A percentile compares a stretch with the other conserved stretches of the same genome.
phyloP scores from a whole-genome alignment of 2,113 vertebrate species.

The Struthidea cinerea region DNA sequence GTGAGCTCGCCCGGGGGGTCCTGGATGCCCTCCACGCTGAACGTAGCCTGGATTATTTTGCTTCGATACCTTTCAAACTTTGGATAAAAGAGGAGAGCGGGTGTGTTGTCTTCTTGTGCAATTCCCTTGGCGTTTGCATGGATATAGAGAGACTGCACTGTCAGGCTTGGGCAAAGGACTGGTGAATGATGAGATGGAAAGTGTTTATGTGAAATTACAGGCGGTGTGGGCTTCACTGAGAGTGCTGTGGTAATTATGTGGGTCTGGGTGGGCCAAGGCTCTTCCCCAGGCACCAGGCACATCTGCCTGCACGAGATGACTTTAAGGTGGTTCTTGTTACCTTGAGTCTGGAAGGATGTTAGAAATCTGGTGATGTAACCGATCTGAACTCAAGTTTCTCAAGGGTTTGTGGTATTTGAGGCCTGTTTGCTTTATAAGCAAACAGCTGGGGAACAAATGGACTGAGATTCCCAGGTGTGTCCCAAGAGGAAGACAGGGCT shows the following conservation, averaged over 20 bases:
- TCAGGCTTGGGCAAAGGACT: neutral
- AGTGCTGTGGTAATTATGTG: neutral
- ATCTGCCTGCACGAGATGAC: neutral
- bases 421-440: neutral
- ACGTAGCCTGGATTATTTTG: conserved; percentile 68
- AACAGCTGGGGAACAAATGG: neutral
- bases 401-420: neutral
- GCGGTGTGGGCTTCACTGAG: neutral
- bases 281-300: neutral
- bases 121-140: neutral
- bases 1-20: neutral
- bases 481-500: neutral
- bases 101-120: neutral
- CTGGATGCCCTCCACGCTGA: conserved; percentile 2
- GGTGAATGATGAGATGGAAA: neutral
- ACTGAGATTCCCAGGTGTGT: neutral
- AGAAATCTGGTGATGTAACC: neutral
- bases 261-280: neutral
- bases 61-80: conserved; percentile 70
- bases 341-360: neutral
- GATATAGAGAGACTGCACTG: neutral
- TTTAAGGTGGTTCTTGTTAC: neutral
- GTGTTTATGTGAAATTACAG: neutral
- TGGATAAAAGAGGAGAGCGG: neutral
- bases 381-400: neutral